Conservation (phyloP, 1,140 invertebrate species). For the Hypothenemus hampei region DNA sequence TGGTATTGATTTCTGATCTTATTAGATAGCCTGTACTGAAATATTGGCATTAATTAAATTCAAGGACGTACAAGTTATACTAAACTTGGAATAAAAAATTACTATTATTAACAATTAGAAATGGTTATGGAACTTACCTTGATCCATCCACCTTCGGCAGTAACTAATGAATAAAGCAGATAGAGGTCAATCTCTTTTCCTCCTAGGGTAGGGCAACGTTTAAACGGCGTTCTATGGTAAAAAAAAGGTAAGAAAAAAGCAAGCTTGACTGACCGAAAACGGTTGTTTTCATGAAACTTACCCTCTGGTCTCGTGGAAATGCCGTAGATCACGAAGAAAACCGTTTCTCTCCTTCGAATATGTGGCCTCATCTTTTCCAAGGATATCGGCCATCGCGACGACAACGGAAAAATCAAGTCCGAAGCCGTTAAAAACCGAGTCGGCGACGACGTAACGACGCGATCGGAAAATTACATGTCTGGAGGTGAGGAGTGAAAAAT, state of each 20-base stretch:
- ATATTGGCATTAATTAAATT: too few relatives aligned
- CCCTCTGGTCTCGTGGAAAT: constrained; percentile 71
- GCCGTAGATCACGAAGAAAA: constrained; percentile 66
- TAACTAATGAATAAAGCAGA: constrained; percentile 85
- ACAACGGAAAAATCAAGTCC: constrained; percentile 15
- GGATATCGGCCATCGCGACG: constrained; percentile 58
- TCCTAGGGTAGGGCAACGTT: constrained; percentile 72
- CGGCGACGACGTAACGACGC: not conserved
- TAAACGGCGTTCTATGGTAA: constrained; percentile 68
- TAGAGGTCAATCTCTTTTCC: constrained; percentile 88
- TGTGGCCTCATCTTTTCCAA: constrained; percentile 65
- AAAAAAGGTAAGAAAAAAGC: constrained; percentile 15
- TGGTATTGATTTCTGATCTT: too few relatives aligned
- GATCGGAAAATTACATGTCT: constrained; percentile 4
- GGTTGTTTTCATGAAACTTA: constrained; percentile 49
- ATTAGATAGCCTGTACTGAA: too few relatives aligned
- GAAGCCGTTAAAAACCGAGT: not conserved
- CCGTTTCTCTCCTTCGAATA: constrained; percentile 64
- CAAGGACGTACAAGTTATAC: too few relatives aligned
- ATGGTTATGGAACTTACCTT: too few relatives aligned
- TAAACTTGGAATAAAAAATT: too few relatives aligned
- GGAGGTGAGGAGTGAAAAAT: not conserved
- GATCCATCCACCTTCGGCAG: constrained; percentile 83
- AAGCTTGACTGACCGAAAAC: constrained; percentile 1
- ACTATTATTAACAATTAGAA: too few relatives aligned